A percentile compares a stretch with the other conserved stretches of the same genome.
phyloP scores from a whole-genome alignment of 2,113 vertebrate species.

The Paramisgurnus dabryanus region DNA sequence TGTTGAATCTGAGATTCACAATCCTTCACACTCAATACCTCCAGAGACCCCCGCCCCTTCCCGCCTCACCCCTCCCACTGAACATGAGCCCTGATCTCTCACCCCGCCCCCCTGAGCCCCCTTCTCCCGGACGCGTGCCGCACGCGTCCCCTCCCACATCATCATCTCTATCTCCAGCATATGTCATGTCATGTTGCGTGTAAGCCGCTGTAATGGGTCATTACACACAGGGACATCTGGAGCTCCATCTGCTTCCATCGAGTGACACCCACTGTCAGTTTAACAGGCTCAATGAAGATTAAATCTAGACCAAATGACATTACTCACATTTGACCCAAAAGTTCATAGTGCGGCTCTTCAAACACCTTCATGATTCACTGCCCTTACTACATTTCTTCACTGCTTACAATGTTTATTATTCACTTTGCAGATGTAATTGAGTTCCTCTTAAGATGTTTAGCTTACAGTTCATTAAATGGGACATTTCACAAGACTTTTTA shows the following conservation, averaged over 20 bases:
- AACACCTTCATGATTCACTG: too few relatives aligned
- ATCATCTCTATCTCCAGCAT: conserved; percentile 49
- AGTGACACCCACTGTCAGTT: conserved; percentile 62
- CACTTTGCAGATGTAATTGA: too few relatives aligned
- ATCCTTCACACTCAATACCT: conserved; percentile 57
- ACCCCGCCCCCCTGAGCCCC: conserved; percentile 47
- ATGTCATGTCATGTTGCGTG: conserved; percentile 39
- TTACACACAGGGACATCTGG: conserved; percentile 54
- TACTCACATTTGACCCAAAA: too few relatives aligned
- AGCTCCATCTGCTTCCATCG: conserved; percentile 70
- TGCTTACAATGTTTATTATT: background rate
- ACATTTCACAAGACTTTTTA: too few relatives aligned
- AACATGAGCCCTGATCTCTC: conserved; percentile 59
- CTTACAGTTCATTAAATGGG: too few relatives aligned
- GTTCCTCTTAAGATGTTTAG: too few relatives aligned
- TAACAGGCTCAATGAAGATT: conserved; percentile 78
- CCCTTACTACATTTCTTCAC: background rate
- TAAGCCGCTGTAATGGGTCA: conserved; percentile 53
- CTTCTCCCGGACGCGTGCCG: conserved; percentile 34
- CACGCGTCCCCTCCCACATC: conserved; percentile 61
- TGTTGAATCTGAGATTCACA: conserved; percentile 62
- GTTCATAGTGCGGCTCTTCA: too few relatives aligned
- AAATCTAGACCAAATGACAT: conserved; percentile 42
- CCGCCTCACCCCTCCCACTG: conserved; percentile 59
- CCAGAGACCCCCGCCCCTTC: conserved; percentile 36